Percentiles rank a stretch among this genome's conserved stretches.
These are phyloP conservation scores for Lucilia cuprina DNA, from an alignment of 1,140 invertebrate species.

Conservation along the genomic window DNA sequence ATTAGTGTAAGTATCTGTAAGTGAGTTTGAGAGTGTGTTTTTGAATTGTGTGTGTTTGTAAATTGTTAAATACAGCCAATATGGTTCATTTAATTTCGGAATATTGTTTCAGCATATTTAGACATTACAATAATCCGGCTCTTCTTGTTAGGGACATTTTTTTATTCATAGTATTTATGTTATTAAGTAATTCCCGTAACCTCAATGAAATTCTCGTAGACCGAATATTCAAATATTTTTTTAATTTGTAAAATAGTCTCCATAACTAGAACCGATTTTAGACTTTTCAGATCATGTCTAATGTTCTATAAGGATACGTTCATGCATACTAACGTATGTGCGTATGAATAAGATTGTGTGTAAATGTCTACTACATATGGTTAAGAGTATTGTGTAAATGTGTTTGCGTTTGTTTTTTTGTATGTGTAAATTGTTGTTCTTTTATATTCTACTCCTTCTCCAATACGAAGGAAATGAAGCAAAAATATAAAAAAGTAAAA, in stretches of 20 bases:
- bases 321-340: not conserved
- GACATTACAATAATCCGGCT: too few species aligned
- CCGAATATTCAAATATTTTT: too few species aligned
- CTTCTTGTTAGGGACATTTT: too few species aligned
- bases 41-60: not conserved
- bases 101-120: not conserved
- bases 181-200: too few species aligned
- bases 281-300: too few species aligned
- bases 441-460: not conserved
- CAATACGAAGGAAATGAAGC: not conserved
- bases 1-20: not conserved
- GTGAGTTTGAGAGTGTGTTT: not conserved
- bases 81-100: conserved; percentile 2
- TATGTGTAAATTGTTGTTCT: not conserved
- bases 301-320: too few species aligned
- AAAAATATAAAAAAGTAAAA: not conserved
- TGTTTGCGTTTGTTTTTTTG: not conserved
- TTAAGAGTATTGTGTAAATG: too few species aligned
- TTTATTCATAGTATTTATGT: too few species aligned
- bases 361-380: not conserved
- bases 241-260: too few species aligned
- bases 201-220: too few species aligned
- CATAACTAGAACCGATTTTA: too few species aligned
- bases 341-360: not conserved
- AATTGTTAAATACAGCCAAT: conserved; percentile 9